These are phyloP conservation scores for Cancer borealis DNA, from an alignment of 2,888 invertebrate genomes.

Conservation along the genomic window DNA sequence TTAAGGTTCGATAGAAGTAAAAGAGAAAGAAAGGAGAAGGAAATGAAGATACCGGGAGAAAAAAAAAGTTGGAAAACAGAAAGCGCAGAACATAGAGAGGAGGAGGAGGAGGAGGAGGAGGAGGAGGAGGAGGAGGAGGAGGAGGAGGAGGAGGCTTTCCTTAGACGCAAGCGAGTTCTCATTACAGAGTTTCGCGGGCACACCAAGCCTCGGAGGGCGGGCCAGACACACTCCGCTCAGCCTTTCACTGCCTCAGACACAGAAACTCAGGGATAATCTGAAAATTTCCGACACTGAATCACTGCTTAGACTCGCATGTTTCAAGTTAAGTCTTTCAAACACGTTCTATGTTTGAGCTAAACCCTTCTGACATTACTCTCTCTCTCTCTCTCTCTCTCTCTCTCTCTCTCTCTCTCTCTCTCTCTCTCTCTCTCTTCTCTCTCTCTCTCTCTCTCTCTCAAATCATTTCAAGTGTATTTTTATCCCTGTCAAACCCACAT, in stretches of 20 bases:
- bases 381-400: conserved; percentile 31
- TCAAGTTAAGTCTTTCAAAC: conserved; percentile 25
- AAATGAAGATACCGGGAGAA: background rate
- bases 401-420: conserved; percentile 28
- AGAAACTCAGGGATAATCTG: background rate
- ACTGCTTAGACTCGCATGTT: background rate
- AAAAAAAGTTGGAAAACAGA: background rate
- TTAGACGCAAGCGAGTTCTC: conserved; percentile 1
- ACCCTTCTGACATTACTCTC: background rate
- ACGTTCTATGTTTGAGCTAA: background rate
- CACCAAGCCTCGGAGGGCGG: background rate
- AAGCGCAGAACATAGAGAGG: background rate
- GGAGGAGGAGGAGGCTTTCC: background rate
- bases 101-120: background rate
- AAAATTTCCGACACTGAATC: background rate
- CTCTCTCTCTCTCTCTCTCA: background rate
- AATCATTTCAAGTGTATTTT: background rate
- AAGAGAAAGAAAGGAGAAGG: conserved; percentile 18
- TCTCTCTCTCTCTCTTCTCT: background rate
- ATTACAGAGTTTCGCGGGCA: background rate
- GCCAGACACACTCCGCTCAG: background rate
- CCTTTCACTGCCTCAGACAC: background rate
- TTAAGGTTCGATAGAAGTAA: background rate
- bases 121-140: conserved; percentile 36
- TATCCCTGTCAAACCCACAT: background rate